Base-by-base conservation (phyloP, 2,113 vertebrate genomes). In the Rhinolophus ferrumequinum region DNA sequence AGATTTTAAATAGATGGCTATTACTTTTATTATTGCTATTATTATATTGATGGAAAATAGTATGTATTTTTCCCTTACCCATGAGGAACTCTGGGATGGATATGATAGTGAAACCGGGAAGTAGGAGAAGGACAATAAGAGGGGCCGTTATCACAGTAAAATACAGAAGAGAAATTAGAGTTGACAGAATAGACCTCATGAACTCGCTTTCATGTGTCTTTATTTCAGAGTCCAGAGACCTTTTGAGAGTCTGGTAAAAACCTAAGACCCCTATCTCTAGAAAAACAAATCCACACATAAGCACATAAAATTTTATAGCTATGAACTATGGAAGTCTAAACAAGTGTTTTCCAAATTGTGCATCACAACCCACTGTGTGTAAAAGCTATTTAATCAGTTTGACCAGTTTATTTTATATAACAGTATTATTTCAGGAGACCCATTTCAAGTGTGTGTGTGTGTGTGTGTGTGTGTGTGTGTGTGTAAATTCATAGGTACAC, bases 371-470 rank as follows among this genome's bases (percentile, higher is more conserved):
- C 56, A 35, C 19, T 75, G 19, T 60, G 24, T 3, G 15, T 84
- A 88, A 93, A 84, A 85, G 12, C 28, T 91, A 84, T 60, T 50
- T 93, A 93, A 67, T 84, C 70, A 79, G 47, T 66, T 62, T 72
- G 62, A 64, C 5, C 9, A 84, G 22, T 16, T 81, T 90, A 30
- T 86, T 94, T 72, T n/a, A 79, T 62, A 64, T 33, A 69, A 70
- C 1, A 67, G 6, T 15, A 58, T 47, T 73, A 64, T 82, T 85
- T 95, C 26, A 66, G 62, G 5, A 93, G 79, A 66, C 86, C 47
- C 81, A 58, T 47, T 87, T 83, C 21, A 50, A 10, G 24, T 52
- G 21, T 60, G 66, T 56, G 5, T 79, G 26, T 30, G 4, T 88
- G 21, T 69, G n/a, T 38, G 10, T 60, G 86, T 19, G 3, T 38